phyloP scores from a whole-genome alignment of 2,113 vertebrate genomes.

The Sander vitreus region DNA sequence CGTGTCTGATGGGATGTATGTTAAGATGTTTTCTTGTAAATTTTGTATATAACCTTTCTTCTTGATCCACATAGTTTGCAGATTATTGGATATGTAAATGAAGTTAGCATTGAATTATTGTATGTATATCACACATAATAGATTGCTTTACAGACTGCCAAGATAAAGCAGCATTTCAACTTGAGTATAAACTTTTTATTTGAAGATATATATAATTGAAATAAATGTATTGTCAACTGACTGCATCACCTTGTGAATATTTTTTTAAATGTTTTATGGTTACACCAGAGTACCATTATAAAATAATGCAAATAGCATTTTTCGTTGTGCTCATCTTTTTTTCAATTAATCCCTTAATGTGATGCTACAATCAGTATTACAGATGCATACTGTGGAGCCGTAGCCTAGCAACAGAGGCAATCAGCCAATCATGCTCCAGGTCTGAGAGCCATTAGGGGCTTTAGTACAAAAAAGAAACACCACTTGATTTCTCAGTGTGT shows the following conservation, averaged over 20 bases:
- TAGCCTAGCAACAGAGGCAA: slow-evolving; percentile 79
- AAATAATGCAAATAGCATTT: slow-evolving; percentile 72
- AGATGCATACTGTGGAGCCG: slow-evolving; percentile 42
- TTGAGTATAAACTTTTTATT: slow-evolving; percentile 72
- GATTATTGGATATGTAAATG: slow-evolving; percentile 72
- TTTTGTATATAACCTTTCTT: slow-evolving; percentile 72
- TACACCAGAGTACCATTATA: slow-evolving; percentile 74
- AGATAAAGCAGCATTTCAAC: slow-evolving; percentile 56
- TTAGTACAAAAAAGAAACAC: slow-evolving; percentile 44
- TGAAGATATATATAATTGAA: slow-evolving; percentile 70
- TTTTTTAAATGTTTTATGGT: slow-evolving; percentile 81
- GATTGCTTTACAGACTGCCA: slow-evolving; percentile 62
- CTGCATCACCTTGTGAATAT: slow-evolving; percentile 76
- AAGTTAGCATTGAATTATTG: slow-evolving; percentile 67
- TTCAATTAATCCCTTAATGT: slow-evolving; percentile 24
- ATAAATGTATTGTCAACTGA: slow-evolving; percentile 74
- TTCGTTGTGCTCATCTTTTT: slow-evolving; percentile 36
- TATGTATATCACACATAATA: slow-evolving; percentile 63
- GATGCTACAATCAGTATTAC: slow-evolving; percentile 9
- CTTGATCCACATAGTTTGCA: slow-evolving; percentile 65
- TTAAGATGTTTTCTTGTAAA: slow-evolving; percentile 67
- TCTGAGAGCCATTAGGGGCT: slow-evolving; percentile 56
- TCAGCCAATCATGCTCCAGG: slow-evolving; percentile 58
- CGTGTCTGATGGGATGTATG: slow-evolving; percentile 62
- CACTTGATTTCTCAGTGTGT: slow-evolving; percentile 45